Conservation (phyloP, 2,888 invertebrate genomes). For the Heliconius ethilla region DNA sequence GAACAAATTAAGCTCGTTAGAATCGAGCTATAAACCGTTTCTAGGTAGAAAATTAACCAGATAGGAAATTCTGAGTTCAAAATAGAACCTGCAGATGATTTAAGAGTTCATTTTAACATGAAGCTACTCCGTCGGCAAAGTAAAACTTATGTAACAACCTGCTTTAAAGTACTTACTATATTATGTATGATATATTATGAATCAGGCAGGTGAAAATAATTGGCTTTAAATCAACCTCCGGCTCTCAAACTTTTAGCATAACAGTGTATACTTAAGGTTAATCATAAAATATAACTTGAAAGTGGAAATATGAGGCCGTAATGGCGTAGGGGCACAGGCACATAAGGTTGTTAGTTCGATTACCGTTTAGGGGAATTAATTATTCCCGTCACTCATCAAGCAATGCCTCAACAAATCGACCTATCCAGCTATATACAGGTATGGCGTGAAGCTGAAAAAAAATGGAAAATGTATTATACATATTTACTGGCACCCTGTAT, state of each 20-base stretch:
- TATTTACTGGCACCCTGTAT: slow-evolving; percentile 43
- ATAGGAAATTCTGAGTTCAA: slow-evolving; percentile 38
- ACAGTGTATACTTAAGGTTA: slow-evolving; percentile 38
- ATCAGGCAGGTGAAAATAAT: slow-evolving; percentile 42
- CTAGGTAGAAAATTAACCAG: slow-evolving; percentile 38
- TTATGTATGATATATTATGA: slow-evolving; percentile 40
- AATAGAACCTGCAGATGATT: slow-evolving; percentile 42
- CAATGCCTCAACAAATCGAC: too few relatives aligned
- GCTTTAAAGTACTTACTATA: slow-evolving; percentile 34
- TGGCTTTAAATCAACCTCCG: slow-evolving; percentile 38
- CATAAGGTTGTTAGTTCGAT: too few relatives aligned
- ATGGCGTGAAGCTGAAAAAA: too few relatives aligned
- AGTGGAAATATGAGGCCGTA: slow-evolving; percentile 22
- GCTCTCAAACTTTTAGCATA: slow-evolving; percentile 40
- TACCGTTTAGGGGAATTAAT: too few relatives aligned
- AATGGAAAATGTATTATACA: slow-evolving; percentile 23
- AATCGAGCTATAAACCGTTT: slow-evolving; percentile 27
- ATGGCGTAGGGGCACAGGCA: too few relatives aligned
- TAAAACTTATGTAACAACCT: slow-evolving; percentile 40
- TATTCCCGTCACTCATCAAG: too few relatives aligned
- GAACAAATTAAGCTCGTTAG: slow-evolving; percentile 20
- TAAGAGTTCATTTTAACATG: slow-evolving; percentile 45
- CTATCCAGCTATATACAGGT: too few relatives aligned
- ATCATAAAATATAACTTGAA: slow-evolving; percentile 36
- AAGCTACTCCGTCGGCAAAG: slow-evolving; percentile 43